A percentile compares a stretch with the other conserved stretches of the same genome.
Evolutionary conservation across 1,140 invertebrate species (phyloP).

Genomic region (Brachionus rubens): DNA sequence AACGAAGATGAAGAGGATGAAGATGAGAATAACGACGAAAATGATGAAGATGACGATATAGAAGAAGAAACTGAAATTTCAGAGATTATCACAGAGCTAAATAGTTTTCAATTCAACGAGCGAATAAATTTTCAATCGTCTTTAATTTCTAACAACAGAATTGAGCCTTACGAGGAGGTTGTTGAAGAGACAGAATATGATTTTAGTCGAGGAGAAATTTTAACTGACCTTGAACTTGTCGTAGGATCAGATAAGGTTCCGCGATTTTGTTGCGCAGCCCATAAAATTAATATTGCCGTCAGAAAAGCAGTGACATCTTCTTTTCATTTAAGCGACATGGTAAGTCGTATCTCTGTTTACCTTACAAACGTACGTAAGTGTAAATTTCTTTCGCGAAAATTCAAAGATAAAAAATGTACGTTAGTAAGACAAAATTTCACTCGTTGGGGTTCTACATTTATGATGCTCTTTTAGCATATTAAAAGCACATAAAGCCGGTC

Average conservation of each 20-base stretch:
- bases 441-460: not conserved
- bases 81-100: too few species aligned
- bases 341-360: not conserved
- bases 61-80: too few species aligned
- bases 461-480: not conserved
- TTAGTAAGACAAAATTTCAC: constrained; percentile 5
- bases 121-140: too few species aligned
- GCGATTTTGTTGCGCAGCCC: not conserved
- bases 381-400: not conserved
- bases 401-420: constrained; percentile 16
- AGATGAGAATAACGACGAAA: too few species aligned
- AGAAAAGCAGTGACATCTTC: not conserved
- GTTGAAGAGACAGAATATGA: not conserved
- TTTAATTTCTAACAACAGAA: too few species aligned
- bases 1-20: too few species aligned
- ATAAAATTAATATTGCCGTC: not conserved
- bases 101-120: too few species aligned
- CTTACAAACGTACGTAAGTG: not conserved
- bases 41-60: too few species aligned
- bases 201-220: not conserved
- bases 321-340: not conserved
- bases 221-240: not conserved
- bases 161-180: not conserved
- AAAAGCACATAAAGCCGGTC: constrained; percentile 5
- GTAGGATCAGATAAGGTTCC: not conserved